phyloP scores from a whole-genome alignment of 2,888 invertebrate species.

The Hipparchia semele region DNA sequence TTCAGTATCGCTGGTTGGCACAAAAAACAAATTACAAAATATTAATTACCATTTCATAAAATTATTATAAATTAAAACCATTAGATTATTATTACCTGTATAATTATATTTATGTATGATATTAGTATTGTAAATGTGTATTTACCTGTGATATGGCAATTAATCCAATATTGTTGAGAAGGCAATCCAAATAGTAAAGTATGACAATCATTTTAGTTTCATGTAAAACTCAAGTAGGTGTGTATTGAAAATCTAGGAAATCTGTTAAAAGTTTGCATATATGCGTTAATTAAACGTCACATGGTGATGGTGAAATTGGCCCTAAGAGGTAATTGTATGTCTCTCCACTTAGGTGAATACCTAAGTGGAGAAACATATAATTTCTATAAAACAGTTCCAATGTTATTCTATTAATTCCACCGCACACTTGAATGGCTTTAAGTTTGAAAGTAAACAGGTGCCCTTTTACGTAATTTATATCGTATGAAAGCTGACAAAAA shows the following conservation, averaged over 20 bases:
- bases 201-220: too few species aligned
- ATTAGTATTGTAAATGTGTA: too few species aligned
- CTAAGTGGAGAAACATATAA: neutral
- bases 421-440: conserved; percentile 4
- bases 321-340: neutral
- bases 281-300: too few species aligned
- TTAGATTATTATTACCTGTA: neutral
- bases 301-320: too few species aligned
- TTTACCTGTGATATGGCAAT: neutral
- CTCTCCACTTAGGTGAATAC: too few species aligned
- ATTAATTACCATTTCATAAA: neutral
- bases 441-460: conserved; percentile 16
- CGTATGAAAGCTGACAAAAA: conserved; percentile 12
- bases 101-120: too few species aligned
- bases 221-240: too few species aligned
- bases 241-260: too few species aligned
- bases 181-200: too few species aligned
- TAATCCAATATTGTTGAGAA: neutral
- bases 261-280: too few species aligned
- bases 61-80: neutral
- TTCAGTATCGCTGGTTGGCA: neutral
- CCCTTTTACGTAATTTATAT: conserved; percentile 18
- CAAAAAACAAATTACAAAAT: neutral
- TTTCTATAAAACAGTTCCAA: neutral
- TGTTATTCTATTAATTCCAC: conserved; percentile 4